Evolutionary conservation across 2,888 invertebrate species (phyloP).

Genomic region (Pristionchus entomophagus): DNA sequence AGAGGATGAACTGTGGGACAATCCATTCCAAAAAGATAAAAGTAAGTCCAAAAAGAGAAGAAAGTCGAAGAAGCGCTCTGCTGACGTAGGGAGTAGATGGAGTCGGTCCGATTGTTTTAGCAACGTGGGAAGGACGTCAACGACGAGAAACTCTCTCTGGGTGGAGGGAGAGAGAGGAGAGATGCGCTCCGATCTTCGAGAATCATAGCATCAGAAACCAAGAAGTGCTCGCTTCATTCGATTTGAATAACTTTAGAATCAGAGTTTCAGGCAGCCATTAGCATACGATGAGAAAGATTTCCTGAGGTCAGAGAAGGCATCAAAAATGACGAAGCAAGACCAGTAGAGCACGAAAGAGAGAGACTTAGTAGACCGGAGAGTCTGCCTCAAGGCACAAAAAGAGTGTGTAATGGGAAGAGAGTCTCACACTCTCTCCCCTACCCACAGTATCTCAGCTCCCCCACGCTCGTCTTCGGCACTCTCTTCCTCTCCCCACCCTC

Average conservation of each 20-base stretch:
- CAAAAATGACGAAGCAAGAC: background rate
- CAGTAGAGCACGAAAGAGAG: background rate
- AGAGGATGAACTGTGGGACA: background rate
- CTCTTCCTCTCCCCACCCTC: constrained; percentile 20
- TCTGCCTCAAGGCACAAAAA: background rate
- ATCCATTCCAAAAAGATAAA: too few species aligned
- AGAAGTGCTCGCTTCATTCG: background rate
- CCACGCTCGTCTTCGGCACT: background rate
- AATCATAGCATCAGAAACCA: background rate
- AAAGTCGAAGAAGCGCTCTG: background rate
- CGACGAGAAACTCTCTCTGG: background rate
- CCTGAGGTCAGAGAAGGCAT: background rate
- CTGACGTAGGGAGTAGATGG: background rate
- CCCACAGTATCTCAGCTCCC: background rate
- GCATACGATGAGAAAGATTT: background rate
- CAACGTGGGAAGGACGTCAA: constrained; percentile 37
- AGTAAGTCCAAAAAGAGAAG: too few species aligned
- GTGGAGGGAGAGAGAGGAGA: constrained; percentile 6
- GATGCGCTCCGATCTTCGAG: background rate
- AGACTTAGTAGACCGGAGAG: constrained; percentile 11
- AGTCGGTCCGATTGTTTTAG: constrained; percentile 30
- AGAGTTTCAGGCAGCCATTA: background rate
- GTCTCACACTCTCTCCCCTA: background rate
- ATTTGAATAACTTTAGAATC: background rate
- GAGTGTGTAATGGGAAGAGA: constrained; percentile 14